phyloP scores from a whole-genome alignment of 2,113 vertebrate genomes.

The Protobothrops flavoviridis region DNA sequence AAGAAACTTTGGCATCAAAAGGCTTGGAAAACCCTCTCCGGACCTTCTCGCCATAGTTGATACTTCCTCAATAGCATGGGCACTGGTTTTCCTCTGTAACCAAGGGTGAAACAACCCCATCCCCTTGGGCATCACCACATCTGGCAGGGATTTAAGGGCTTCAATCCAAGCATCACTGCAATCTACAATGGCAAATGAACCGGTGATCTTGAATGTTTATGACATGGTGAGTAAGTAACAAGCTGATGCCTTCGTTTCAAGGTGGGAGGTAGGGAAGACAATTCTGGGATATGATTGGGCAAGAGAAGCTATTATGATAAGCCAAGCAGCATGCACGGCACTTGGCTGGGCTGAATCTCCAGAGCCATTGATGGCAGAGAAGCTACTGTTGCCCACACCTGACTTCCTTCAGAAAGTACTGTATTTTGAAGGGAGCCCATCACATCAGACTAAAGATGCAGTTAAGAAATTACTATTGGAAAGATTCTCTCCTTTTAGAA shows the following conservation, averaged over 20 bases:
- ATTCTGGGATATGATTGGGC: conserved; percentile 18
- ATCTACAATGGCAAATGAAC: conserved; percentile 90
- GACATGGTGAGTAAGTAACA: conserved; percentile 85
- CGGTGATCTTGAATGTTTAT: conserved; percentile 92
- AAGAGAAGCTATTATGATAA: conserved; percentile 26
- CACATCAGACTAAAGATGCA: conserved; percentile 19
- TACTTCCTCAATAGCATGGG: conserved; percentile 46
- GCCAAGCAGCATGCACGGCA: conserved; percentile 5
- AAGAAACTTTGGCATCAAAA: conserved; percentile 34
- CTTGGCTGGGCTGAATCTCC: not conserved
- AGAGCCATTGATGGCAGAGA: conserved; percentile 8
- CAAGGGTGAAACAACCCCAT: conserved; percentile 56
- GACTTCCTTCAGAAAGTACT: not conserved
- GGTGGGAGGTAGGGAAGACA: not conserved
- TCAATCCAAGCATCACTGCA: conserved; percentile 54
- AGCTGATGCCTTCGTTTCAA: not conserved
- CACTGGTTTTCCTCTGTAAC: conserved; percentile 31
- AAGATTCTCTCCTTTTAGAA: not conserved
- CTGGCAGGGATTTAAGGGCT: conserved; percentile 58
- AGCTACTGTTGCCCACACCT: not conserved
- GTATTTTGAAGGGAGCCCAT: not conserved
- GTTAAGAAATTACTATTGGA: not conserved
- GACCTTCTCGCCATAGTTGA: conserved; percentile 13
- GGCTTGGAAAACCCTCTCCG: conserved; percentile 18
- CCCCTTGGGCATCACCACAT: conserved; percentile 57